Conservation (phyloP, 2,888 invertebrate genomes). For the Pheosia gnoma region DNA sequence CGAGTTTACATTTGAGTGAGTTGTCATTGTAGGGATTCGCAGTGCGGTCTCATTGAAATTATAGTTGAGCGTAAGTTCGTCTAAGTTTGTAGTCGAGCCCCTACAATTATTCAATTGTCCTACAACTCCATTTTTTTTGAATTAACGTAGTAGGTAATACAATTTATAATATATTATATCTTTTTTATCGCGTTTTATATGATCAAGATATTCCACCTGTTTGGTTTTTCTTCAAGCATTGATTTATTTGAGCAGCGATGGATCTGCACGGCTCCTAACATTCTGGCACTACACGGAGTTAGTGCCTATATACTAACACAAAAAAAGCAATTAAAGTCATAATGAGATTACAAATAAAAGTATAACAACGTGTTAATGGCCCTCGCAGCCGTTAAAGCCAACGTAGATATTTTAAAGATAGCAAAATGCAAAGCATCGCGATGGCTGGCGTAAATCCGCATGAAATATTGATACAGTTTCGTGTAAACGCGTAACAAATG, state of each 20-base stretch:
- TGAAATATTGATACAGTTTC: conserved; percentile 85
- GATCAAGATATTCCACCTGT: no score
- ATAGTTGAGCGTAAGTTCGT: conserved; percentile 44
- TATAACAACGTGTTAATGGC: conserved; percentile 32
- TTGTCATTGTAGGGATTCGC: conserved; percentile 80
- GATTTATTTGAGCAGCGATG: background rate
- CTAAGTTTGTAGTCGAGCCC: conserved; percentile 8
- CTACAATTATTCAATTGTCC: conserved; percentile 6
- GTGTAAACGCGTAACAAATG: conserved; percentile 84
- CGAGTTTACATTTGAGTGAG: conserved; percentile 80
- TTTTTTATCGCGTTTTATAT: no score
- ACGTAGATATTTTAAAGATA: conserved; percentile 65
- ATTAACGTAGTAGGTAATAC: no score
- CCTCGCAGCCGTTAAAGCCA: conserved; percentile 41
- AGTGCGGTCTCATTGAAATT: conserved; percentile 66
- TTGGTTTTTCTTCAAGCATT: background rate
- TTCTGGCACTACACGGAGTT: no score
- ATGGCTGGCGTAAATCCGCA: conserved; percentile 81
- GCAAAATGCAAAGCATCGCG: conserved; percentile 75
- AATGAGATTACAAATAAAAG: conserved; percentile 29
- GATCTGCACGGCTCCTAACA: no score
- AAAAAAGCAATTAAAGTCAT: conserved; percentile 22
- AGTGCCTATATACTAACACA: no score
- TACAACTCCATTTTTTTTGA: no score
- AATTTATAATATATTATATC: no score